Evolutionary conservation across 2,113 vertebrate species (phyloP).

Genomic region (Hassar affinis): DNA sequence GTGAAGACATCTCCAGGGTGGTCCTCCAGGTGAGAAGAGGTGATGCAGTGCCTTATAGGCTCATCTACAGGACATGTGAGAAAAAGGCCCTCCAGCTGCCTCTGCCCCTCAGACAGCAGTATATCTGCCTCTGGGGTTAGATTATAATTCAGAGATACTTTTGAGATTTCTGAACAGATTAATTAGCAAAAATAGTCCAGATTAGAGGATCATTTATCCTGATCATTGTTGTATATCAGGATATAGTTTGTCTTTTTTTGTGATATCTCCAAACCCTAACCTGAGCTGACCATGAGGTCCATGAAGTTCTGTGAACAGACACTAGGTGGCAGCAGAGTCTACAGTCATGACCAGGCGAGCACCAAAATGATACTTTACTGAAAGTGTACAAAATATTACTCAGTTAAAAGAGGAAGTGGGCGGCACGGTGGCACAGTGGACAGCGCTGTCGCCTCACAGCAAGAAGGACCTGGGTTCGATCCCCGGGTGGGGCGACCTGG

Average conservation of each 20-base stretch:
- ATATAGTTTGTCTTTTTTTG: background rate
- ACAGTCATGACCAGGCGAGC: background rate
- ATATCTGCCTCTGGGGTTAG: background rate
- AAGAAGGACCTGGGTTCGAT: too few species aligned
- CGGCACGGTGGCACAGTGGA: too few species aligned
- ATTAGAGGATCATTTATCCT: background rate
- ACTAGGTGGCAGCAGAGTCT: conserved; percentile 43
- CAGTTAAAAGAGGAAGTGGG: background rate
- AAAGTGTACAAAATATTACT: background rate
- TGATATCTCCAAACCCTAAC: background rate
- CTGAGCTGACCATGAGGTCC: conserved; percentile 30
- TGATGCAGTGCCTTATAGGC: background rate
- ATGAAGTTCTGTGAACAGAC: background rate
- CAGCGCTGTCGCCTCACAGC: too few species aligned
- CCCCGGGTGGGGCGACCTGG: too few species aligned
- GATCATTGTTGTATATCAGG: background rate
- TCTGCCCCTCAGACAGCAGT: background rate
- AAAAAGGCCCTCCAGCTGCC: background rate
- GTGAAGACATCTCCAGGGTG: background rate
- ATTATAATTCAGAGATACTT: background rate
- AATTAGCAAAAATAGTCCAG: background rate
- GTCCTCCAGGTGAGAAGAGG: background rate
- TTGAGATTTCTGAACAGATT: background rate
- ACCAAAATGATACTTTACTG: background rate
- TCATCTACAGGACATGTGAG: background rate